Base-by-base conservation (phyloP, 2,797 vertebrate genomes). In the Phyllotis vaccarum region DNA sequence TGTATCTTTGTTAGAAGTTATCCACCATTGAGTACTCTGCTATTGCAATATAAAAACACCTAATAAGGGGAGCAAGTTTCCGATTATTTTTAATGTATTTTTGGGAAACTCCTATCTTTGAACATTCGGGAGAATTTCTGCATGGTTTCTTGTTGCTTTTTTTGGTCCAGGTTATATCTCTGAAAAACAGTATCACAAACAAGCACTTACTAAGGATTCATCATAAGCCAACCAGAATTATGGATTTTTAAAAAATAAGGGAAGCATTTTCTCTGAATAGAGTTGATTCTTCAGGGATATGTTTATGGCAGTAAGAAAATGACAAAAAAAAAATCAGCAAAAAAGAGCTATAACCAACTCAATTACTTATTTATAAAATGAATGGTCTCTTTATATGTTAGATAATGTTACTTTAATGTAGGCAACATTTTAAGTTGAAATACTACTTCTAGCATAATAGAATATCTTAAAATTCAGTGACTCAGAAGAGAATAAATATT, bases 371-470 rank as follows among this genome's bases (percentile, higher is more conserved):
- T 52, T 22, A 21, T 17, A 82, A 31, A 76, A 83, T 70, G 37
- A 6, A 46, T 56, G 37, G 49, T 80, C 43, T 64, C 27, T 83
- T 37, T 46, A 72, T 49, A 46, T 52, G 75, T 46, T 88, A 58
- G 21, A 74, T 17, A 64, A 22, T 88, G n/a, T 75, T 49, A 11
- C 17, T 52, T 29, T 86, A 24, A 34, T 78, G 66, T 8, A 74
- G 49, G 40, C n/a, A 96, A 94, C 11, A 83, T 62, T 80, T 83
- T 87, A 92, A 86, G 12, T 62, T 5, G 62, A 97, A 92, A 52
- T 58, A 62, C 17, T 22, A 31, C 37, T 76, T 88, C 6, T 82
- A 58, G 16, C 54, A 82, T 66, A 17, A 43, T 7, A 74, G 7
- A 70, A 64, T 34, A 49, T 91, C 91, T 88, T 78, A 89, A 90